phyloP scores from a whole-genome alignment of 2,888 invertebrate species.

The Apodemia duryi region DNA sequence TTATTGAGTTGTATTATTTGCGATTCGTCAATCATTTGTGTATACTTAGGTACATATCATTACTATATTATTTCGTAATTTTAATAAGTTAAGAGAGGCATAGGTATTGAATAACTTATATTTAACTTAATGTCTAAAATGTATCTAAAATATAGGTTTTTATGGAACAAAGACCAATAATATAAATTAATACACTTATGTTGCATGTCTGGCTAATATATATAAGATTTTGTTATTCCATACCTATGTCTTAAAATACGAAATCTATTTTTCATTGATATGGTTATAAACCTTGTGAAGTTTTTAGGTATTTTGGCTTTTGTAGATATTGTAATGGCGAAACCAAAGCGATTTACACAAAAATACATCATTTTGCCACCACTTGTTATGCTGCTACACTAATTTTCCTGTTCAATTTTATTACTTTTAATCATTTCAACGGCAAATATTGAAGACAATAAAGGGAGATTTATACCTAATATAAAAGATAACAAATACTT shows the following conservation, averaged over 20 bases:
- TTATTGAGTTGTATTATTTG: constrained; percentile 72
- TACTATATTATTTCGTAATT: constrained; percentile 47
- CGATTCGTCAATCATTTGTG: constrained; percentile 68
- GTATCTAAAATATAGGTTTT: neutral
- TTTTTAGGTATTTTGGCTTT: constrained; percentile 42
- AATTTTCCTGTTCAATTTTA: constrained; percentile 37
- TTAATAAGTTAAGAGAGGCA: constrained; percentile 20
- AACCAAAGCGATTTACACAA: constrained; percentile 64
- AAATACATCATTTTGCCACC: constrained; percentile 56
- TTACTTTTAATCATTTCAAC: constrained; percentile 53
- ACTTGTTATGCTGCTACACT: constrained; percentile 63
- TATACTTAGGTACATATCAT: constrained; percentile 78
- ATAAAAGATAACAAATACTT: constrained; percentile 60
- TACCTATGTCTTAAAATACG: constrained; percentile 31
- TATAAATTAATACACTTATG: neutral
- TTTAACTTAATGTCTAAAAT: neutral
- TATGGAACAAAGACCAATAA: neutral
- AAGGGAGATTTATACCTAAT: constrained; percentile 74
- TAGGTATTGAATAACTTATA: constrained; percentile 26
- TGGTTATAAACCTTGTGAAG: constrained; percentile 63
- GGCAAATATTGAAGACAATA: constrained; percentile 75
- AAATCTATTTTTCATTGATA: constrained; percentile 44
- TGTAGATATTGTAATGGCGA: constrained; percentile 48
- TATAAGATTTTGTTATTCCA: constrained; percentile 15
- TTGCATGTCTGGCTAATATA: neutral